Evolutionary conservation across 2,797 vertebrate species (phyloP), one percentile per base, ranked within the genome.

Genomic region (Oreortyx pictus): DNA sequence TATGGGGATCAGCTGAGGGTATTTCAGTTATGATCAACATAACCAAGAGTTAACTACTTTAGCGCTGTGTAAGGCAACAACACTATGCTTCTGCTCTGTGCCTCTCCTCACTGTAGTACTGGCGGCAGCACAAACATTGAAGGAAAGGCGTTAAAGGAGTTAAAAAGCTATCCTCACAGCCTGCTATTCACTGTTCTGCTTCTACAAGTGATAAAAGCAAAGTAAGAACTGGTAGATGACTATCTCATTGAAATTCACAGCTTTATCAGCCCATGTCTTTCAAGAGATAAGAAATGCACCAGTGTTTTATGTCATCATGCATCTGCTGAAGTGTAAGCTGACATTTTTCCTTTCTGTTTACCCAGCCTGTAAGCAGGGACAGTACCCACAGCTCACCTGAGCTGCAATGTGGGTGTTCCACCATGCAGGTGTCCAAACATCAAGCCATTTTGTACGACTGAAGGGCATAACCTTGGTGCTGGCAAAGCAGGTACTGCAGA

Each of bases 281-380:
- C 72, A 91, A 88, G 39, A 8, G 8, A 62, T 72, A 83, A 89
- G 46, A 83, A 78, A 73, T 50, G 11, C 18, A 76, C 41, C 83
- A 82, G 47, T 29, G 27, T 31, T 89, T 89, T 62, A 4, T 47
- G 82, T 54, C 68, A 52, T 68, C 68, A 44, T 8, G 27, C 16
- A 90, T 89, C 52, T 92, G 54, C 56, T 91, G 68, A 89, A 89
- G 76, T 81, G 77, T 81, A 91, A 73, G 46, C 19, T 94, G 89
- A 89, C 85, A 66, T 93, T 91, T 66, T 89, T 86, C 20, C 18
- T 22, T 78, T 77, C 61, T 81, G n/a, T 88, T 89, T 88, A 62
- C 46, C 54, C 27, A 56, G 71, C 31, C 31, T 35, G 22, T 41
- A 41, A 52, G 61, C 31, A 2, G 57, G 27, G 52, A 68, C 64